Percentiles rank a stretch among this genome's conserved stretches.
These are phyloP conservation scores for Stegastes partitus DNA, from an alignment of 2,113 vertebrate species.

Conservation along the genomic window DNA sequence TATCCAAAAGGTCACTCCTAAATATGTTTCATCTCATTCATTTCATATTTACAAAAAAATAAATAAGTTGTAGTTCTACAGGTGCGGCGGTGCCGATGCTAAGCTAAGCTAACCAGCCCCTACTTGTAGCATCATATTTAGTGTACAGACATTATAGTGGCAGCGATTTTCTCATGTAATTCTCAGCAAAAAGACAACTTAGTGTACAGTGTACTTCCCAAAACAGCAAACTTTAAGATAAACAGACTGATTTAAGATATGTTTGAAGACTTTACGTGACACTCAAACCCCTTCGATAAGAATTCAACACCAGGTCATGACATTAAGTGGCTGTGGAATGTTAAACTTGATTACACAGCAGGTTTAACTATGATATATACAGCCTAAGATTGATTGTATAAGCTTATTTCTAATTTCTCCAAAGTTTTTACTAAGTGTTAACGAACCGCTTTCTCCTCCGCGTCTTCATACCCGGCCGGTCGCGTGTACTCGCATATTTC, in stretches of 20 bases:
- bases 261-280: neutral
- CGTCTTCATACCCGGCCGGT: neutral
- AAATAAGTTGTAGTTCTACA: too few species aligned
- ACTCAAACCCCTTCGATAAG: neutral
- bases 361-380: neutral
- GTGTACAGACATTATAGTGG: neutral
- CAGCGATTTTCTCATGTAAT: neutral
- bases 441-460: neutral
- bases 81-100: too few species aligned
- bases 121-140: neutral
- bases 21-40: too few species aligned
- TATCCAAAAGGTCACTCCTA: too few species aligned
- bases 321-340: slow-evolving; percentile 5
- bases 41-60: too few species aligned
- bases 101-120: neutral
- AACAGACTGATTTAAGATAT: slow-evolving; percentile 3
- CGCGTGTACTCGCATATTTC: slow-evolving; percentile 4
- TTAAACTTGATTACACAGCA: slow-evolving; percentile 23
- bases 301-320: slow-evolving; percentile 5
- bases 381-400: neutral
- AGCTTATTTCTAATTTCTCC: slow-evolving; percentile 9
- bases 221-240: slow-evolving; percentile 4
- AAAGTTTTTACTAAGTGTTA: neutral
- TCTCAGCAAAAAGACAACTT: too few species aligned
- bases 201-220: neutral